phyloP scores from a whole-genome alignment of 1,140 invertebrate genomes.

The Drosophila erecta region DNA sequence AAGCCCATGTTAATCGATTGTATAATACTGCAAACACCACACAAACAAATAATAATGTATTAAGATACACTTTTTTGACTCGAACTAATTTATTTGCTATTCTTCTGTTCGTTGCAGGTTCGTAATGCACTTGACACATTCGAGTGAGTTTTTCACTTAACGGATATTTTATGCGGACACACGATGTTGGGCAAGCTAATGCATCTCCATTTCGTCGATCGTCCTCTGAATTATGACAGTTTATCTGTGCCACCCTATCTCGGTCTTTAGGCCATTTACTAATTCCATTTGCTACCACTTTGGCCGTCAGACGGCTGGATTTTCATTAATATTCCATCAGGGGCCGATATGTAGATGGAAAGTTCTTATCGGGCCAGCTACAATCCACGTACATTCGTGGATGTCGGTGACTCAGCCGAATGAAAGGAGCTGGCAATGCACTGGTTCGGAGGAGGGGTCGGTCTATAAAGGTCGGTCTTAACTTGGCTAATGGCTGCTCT shows the following conservation, averaged over 20 bases:
- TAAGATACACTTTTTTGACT: slow-evolving; percentile 21
- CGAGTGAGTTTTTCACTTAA: slow-evolving; percentile 12
- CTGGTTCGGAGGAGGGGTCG: background rate
- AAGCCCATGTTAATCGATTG: slow-evolving; percentile 33
- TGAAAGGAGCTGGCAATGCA: slow-evolving; percentile 40
- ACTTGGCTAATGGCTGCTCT: slow-evolving; percentile 80
- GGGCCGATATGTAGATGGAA: slow-evolving; percentile 23
- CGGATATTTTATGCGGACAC: slow-evolving; percentile 3
- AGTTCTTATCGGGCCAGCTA: slow-evolving; percentile 46
- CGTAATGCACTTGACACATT: slow-evolving; percentile 34
- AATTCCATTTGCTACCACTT: slow-evolving; percentile 69
- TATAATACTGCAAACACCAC: slow-evolving; percentile 41
- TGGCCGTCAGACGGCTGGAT: slow-evolving; percentile 47
- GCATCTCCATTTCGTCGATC: slow-evolving; percentile 50
- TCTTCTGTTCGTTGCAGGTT: slow-evolving; percentile 66
- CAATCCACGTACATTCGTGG: background rate
- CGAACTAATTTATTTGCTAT: slow-evolving; percentile 26
- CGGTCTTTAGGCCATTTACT: slow-evolving; percentile 57
- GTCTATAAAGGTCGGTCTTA: slow-evolving; percentile 46
- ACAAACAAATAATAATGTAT: slow-evolving; percentile 41
- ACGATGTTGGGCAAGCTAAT: slow-evolving; percentile 10
- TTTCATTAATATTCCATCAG: slow-evolving; percentile 75
- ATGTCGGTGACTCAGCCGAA: slow-evolving; percentile 64
- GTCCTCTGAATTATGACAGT: slow-evolving; percentile 33
- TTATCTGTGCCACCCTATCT: slow-evolving; percentile 50